These are phyloP conservation scores for Willisornis vidua DNA, from an alignment of 2,113 vertebrate genomes.

Conservation along the genomic window DNA sequence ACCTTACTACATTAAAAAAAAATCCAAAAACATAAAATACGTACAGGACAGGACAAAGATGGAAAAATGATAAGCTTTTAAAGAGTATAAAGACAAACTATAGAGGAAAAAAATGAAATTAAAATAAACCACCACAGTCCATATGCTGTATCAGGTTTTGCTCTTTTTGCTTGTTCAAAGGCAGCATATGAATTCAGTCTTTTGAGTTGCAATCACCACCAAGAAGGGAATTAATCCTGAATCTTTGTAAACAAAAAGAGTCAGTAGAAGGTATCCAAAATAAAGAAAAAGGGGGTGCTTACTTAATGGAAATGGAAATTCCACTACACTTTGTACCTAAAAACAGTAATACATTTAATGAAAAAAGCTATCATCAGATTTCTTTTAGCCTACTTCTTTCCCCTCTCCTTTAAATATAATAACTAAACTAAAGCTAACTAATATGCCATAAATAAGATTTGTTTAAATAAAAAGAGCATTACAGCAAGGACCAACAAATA, in stretches of 20 bases:
- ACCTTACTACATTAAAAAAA: neutral
- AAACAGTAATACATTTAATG: neutral
- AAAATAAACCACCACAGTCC: neutral
- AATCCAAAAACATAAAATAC: neutral
- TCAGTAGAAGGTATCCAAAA: neutral
- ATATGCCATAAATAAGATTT: neutral
- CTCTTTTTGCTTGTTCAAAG: neutral
- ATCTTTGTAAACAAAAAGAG: neutral
- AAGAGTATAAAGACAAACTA: neutral
- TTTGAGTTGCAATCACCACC: neutral
- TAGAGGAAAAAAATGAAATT: neutral
- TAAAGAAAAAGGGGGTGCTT: fast-evolving
- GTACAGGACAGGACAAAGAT: neutral
- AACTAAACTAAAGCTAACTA: neutral
- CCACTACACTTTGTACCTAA: neutral
- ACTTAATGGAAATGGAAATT: neutral
- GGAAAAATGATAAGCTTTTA: neutral
- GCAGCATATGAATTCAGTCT: neutral
- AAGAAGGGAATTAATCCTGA: neutral
- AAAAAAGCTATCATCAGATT: neutral
- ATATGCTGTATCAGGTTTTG: neutral
- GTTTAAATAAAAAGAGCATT: neutral
- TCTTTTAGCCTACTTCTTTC: neutral
- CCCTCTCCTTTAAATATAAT: neutral
- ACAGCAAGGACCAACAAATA: neutral